Base-by-base conservation (phyloP, 1,140 invertebrate genomes). In the Ceratitis capitata region DNA sequence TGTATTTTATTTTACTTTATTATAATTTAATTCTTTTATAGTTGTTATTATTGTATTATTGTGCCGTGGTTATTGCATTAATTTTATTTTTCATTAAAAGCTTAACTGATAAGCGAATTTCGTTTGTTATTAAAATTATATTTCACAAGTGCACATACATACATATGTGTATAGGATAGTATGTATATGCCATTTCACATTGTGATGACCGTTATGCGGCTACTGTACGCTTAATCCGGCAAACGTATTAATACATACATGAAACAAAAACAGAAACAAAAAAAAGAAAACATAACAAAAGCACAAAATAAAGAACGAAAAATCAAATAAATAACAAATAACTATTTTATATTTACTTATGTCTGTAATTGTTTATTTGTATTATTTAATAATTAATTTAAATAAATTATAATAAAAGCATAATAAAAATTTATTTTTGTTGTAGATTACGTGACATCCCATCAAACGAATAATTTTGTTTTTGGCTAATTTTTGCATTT, bases 81-180 rank as follows among this genome's bases (percentile, higher is more conserved):
- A 83, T 83, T 51, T 83, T 53, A 83, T 83, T 83, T 83, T 49
- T 49, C 49, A 51, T 49, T 49, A 83, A 83, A 83, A 83, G 47
- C 82, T 83, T 83, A 49, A 83, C 49, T 83, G 82, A 83, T 83
- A 83, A 83, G 82, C 82, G 26, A 35, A 51, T 83, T 83, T 14
- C 32, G 32, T 32, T 53, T 51, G 49, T 51, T 83, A 83, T 83
- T 83, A 51, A 83, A 49, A 83, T 83, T 78, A 45, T 14, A 78
- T 53, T 51, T 51, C 10, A 51, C 42, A 45, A 42, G 14, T 78
- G 42, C n/a, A 19, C 53, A n/a, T 83, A 7, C 26, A 2, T 83
- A 12, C 12, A 29, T 53, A 16, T 49, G 78, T 19, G 12, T 32
- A 29, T 82, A 12, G 9, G 45, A 4, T 1, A 12, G 23, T 82